Percentiles rank a stretch among this genome's conserved stretches.
These are phyloP conservation scores for Himalopsyche tibetana DNA, from an alignment of 2,888 invertebrate genomes.

Conservation along the genomic window DNA sequence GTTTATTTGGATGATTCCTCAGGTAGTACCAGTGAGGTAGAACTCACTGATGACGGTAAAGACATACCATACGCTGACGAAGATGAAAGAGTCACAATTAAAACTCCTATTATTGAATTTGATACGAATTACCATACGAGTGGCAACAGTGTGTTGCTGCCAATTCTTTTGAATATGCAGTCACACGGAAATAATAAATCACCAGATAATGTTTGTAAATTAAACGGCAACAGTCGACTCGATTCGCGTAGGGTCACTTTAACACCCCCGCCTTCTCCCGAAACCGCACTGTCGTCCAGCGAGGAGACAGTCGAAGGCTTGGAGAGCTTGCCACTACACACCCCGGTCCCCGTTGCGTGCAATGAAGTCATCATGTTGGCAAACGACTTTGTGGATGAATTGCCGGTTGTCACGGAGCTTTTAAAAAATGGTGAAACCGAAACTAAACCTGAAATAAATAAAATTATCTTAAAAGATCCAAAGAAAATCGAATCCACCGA, in stretches of 20 bases:
- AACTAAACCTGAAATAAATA: constrained; percentile 20
- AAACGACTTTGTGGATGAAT: constrained; percentile 64
- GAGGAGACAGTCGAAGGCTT: constrained; percentile 63
- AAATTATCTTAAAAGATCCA: not conserved
- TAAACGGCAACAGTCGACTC: constrained; percentile 33
- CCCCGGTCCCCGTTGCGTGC: constrained; percentile 60
- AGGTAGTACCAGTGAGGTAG: constrained; percentile 79
- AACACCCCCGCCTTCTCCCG: constrained; percentile 54
- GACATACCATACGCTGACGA: constrained; percentile 73
- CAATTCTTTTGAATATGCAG: constrained; percentile 12
- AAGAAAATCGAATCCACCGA: not conserved
- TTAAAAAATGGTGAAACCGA: constrained; percentile 46
- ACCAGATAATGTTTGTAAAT: not conserved
- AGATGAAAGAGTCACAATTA: constrained; percentile 74
- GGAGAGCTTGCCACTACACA: constrained; percentile 59
- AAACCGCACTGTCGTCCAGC: constrained; percentile 50
- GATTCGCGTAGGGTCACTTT: constrained; percentile 11
- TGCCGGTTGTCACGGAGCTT: constrained; percentile 61
- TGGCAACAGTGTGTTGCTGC: constrained; percentile 20
- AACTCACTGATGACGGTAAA: constrained; percentile 73
- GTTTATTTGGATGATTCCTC: constrained; percentile 83
- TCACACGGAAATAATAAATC: constrained; percentile 20
- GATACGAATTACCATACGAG: constrained; percentile 68
- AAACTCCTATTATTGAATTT: constrained; percentile 76
- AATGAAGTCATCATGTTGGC: constrained; percentile 64